A percentile compares a stretch with the other conserved stretches of the same genome.
Conservation (phyloP, 2,113 vertebrate genomes). For the Theropithecus gelada region DNA sequence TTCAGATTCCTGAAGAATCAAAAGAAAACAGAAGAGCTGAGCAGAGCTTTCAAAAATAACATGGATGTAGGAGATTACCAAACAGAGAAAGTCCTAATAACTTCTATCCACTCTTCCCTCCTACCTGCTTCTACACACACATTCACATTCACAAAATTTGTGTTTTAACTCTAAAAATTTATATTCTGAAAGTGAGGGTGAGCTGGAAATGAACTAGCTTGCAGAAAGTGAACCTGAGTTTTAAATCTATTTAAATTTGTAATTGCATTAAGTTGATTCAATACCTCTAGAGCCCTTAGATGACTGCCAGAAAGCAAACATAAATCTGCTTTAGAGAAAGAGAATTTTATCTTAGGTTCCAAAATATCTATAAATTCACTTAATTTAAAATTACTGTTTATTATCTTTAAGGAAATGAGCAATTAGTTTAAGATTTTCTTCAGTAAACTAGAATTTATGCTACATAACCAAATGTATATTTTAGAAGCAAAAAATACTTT, state of each 20-base stretch:
- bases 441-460: neutral
- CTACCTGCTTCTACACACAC: rapidly evolving
- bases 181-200: neutral
- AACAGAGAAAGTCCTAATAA: neutral
- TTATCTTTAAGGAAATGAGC: neutral
- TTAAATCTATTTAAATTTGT: neutral
- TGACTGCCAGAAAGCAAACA: neutral
- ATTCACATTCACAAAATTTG: neutral
- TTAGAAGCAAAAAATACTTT: neutral
- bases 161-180: neutral
- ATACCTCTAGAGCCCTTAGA: neutral
- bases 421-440: slow-evolving; percentile 35
- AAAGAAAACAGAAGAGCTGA: neutral
- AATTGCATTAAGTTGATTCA: neutral
- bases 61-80: neutral
- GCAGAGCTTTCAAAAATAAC: neutral
- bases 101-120: neutral
- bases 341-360: neutral
- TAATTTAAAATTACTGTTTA: neutral
- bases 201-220: neutral
- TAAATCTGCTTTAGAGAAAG: neutral
- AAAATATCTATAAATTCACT: neutral
- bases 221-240: neutral
- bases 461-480: neutral
- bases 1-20: neutral